Conservation (phyloP, 2,888 invertebrate genomes). For the Mythimna vitellina region DNA sequence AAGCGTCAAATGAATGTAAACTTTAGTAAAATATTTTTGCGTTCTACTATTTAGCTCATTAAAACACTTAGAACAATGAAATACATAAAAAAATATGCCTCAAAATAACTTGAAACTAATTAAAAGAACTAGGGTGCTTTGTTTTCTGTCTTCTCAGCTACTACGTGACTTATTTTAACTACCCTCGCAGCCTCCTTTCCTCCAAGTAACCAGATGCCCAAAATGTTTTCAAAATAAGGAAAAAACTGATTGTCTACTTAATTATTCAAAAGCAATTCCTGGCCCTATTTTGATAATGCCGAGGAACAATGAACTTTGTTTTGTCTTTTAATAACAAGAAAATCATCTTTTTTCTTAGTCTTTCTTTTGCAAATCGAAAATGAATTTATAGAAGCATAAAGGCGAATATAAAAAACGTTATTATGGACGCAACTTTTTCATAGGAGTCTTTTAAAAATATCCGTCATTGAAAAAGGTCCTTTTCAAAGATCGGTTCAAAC, state of each 20-base stretch:
- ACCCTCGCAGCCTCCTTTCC: neutral
- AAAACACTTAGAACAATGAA: neutral
- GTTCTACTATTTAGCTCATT: neutral
- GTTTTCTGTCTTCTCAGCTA: slow-evolving; percentile 5
- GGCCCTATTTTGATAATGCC: neutral
- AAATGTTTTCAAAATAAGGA: neutral
- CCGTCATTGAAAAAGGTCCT: slow-evolving; percentile 23
- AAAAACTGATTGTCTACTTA: slow-evolving; percentile 6
- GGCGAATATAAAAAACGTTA: slow-evolving; percentile 5
- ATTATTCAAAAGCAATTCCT: slow-evolving; percentile 11
- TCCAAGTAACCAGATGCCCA: neutral
- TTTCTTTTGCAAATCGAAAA: neutral
- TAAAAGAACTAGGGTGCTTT: slow-evolving; percentile 6
- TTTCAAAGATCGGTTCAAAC: slow-evolving; percentile 40
- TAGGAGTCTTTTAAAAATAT: slow-evolving; percentile 8
- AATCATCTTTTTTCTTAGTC: neutral
- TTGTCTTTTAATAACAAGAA: slow-evolving; percentile 2
- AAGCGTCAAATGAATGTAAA: neutral
- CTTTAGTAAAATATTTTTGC: neutral
- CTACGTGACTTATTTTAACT: neutral
- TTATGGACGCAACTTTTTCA: slow-evolving; percentile 10
- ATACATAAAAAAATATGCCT: neutral
- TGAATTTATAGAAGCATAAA: neutral
- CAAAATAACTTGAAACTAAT: slow-evolving; percentile 1
- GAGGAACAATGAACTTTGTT: neutral